A percentile compares a stretch with the other conserved stretches of the same genome.
Conservation (phyloP, 2,888 invertebrate species). For the Zelleria hepariella region DNA sequence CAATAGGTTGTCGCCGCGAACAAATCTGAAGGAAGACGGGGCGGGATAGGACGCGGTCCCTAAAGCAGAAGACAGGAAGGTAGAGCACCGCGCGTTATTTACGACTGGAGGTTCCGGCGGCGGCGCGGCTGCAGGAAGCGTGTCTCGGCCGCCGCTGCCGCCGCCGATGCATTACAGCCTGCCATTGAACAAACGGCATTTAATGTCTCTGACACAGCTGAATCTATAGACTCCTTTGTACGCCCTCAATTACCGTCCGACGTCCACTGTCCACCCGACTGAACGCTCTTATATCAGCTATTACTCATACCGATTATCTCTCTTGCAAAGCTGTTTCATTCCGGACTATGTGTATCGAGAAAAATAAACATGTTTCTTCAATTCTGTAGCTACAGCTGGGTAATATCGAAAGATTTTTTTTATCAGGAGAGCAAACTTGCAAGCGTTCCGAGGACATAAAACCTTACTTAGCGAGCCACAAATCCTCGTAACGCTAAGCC, state of each 20-base stretch:
- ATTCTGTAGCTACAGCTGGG: not conserved
- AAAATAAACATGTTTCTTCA: not conserved
- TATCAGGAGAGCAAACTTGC: conserved; percentile 58
- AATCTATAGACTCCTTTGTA: not conserved
- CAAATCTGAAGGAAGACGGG: conserved; percentile 30
- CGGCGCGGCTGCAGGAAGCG: conserved; percentile 44
- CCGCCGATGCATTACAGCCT: conserved; percentile 25
- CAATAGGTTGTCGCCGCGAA: conserved; percentile 30
- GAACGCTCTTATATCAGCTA: not conserved
- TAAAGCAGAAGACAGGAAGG: conserved; percentile 51
- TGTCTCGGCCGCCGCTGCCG: conserved; percentile 32
- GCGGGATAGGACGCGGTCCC: conserved; percentile 19
- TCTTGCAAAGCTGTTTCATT: not conserved
- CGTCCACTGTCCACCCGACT: not conserved
- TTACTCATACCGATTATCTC: not conserved
- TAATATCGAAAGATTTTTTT: not conserved
- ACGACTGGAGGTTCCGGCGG: conserved; percentile 57
- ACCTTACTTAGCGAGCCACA: conserved; percentile 70
- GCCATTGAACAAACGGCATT: not conserved
- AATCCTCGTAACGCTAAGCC: conserved; percentile 70
- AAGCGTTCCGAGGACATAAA: conserved; percentile 63
- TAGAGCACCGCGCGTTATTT: conserved; percentile 55
- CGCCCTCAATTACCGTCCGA: not conserved
- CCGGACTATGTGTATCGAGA: not conserved
- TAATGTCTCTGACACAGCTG: conserved; percentile 1